Conservation (phyloP, 2,888 invertebrate genomes). For the Perdita meconis region DNA sequence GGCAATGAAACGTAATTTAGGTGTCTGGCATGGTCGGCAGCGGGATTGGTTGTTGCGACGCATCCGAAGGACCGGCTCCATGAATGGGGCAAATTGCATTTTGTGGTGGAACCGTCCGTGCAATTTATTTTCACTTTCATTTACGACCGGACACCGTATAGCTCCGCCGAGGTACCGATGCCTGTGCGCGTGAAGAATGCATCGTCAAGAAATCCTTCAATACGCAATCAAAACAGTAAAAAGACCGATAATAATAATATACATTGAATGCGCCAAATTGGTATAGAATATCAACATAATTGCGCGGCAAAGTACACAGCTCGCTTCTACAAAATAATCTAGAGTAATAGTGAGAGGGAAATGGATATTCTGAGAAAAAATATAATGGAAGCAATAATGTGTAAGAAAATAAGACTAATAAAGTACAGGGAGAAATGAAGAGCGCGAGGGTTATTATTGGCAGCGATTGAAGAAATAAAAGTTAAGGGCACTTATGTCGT, state of each 20-base stretch:
- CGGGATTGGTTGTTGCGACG: conserved; percentile 28
- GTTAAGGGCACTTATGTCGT: too few relatives aligned
- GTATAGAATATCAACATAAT: neutral
- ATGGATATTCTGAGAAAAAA: too few relatives aligned
- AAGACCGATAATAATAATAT: neutral
- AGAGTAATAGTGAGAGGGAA: too few relatives aligned
- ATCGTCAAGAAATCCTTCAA: neutral
- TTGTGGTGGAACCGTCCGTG: conserved; percentile 63
- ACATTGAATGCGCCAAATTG: too few relatives aligned
- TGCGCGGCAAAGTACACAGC: too few relatives aligned
- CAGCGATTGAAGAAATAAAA: too few relatives aligned
- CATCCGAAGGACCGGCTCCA: conserved; percentile 52
- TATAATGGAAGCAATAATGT: too few relatives aligned
- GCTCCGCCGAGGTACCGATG: conserved; percentile 6
- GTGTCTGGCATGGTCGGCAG: conserved; percentile 40
- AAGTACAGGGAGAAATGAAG: too few relatives aligned
- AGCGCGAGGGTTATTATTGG: too few relatives aligned
- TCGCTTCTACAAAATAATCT: too few relatives aligned
- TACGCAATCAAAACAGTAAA: neutral
- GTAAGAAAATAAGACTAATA: too few relatives aligned
- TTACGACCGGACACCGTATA: conserved; percentile 61
- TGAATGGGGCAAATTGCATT: conserved; percentile 71
- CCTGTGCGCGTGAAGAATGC: too few relatives aligned
- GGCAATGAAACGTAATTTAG: conserved; percentile 59
- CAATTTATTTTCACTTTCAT: conserved; percentile 74